phyloP scores from a whole-genome alignment of 2,113 vertebrate genomes.

The Blennius ocellaris region DNA sequence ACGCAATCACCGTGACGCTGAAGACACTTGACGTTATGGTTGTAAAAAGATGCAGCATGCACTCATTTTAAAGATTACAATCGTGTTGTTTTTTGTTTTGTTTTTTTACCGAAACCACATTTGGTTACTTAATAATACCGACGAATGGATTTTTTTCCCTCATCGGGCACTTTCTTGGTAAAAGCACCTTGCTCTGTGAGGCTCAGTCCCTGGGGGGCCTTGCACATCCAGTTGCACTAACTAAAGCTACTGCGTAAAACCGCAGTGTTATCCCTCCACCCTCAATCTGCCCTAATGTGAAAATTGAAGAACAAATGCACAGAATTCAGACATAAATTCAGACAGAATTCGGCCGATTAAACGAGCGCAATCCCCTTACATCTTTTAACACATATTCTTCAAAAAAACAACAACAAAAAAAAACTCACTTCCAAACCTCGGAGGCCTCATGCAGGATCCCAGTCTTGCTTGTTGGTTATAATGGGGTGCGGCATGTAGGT shows the following conservation, averaged over 20 bases:
- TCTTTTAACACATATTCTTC: not conserved
- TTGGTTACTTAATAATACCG: no score
- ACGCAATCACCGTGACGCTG: no score
- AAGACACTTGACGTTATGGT: no score
- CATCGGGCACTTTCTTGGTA: not conserved
- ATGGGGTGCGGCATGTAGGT: constrained; percentile 43
- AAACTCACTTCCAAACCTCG: constrained; percentile 60
- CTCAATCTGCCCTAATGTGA: not conserved
- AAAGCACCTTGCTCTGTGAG: not conserved
- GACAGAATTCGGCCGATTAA: not conserved
- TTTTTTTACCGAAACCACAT: no score
- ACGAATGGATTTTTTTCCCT: no score
- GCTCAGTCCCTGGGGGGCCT: constrained; percentile 38
- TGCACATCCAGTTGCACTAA: constrained; percentile 40
- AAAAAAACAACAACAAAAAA: constrained; percentile 11
- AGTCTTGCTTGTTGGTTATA: constrained; percentile 6
- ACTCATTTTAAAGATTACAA: no score
- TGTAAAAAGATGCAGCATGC: no score
- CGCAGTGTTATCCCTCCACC: constrained; percentile 22
- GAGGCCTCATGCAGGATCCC: constrained; percentile 61
- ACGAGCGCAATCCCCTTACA: not conserved
- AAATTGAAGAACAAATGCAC: constrained; percentile 6
- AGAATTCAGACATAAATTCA: not conserved
- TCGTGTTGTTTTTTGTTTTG: no score
- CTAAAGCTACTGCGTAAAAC: constrained; percentile 55